Evolutionary conservation across 2,113 vertebrate genomes (phyloP), one percentile per base, ranked within the genome.

Genomic region (Albula glossodonta): DNA sequence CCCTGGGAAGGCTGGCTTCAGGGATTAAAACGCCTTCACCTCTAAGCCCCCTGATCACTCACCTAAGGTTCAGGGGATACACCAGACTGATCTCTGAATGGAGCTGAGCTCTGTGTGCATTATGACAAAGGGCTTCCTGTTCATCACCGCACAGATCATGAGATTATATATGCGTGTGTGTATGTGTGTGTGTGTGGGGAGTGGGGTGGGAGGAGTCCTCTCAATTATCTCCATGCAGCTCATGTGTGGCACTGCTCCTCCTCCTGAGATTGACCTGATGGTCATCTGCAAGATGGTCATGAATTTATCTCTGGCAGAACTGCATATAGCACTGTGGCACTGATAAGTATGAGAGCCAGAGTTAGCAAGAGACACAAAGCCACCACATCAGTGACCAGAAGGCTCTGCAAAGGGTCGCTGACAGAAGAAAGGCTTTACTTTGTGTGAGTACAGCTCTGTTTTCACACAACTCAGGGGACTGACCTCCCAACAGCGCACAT

Each of bases 31-130:
- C 3, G 80, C 15, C 4, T 82, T 56, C 80, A 50, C 13, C 80
- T 53, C 17, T n/a, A 22, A 51, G 79, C 3, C 49, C 80, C n/a
- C 70, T 78, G 66, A 84, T 84, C 83, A 41, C 70, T 84, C 74
- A 41, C 79, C 51, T 51, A 78, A 51, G 83, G 83, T 78, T 66
- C 63, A 84, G 5, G 22, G 51, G 63, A 84, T 10, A 51, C 51
- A 31, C 19, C 70, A 2, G 22, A 53, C 63, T 52, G 66, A 25
- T 84, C 66, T 77, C 83, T 77, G 66, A 51, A 78, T 74, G 66
- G 41, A 77, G 25, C 60, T 15, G 22, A 51, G 12, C 49, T 25
- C 83, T 84, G 31, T 56, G 70, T 31, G 70, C 22, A 74, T 31
- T 74, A 74, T 2, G 5, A n/a, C 70, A 5, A 8, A 74, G n/a